Evolutionary conservation across 2,113 vertebrate genomes (phyloP).

Genomic region (Zosterops pallidus): DNA sequence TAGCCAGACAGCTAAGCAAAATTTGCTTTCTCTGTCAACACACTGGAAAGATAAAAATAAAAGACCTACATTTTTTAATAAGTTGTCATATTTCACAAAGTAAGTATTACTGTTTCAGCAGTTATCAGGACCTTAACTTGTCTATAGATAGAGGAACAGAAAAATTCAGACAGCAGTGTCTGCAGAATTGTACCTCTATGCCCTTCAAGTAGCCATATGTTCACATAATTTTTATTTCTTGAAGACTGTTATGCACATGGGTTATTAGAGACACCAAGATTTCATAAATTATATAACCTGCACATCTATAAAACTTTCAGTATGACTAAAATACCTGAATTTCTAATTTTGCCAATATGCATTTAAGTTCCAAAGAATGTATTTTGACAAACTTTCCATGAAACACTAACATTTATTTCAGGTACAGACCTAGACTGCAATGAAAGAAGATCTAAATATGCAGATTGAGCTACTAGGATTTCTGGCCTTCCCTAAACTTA

Average conservation of each 20-base stretch:
- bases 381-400: not conserved
- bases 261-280: not conserved
- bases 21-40: not conserved
- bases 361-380: not conserved
- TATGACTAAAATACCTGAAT: not conserved
- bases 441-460: not conserved
- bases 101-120: not conserved
- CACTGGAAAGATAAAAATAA: not conserved
- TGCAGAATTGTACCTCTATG: not conserved
- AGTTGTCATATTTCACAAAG: not conserved
- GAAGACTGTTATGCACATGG: not conserved
- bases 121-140: not conserved
- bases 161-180: not conserved
- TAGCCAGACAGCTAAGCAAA: not conserved
- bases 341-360: not conserved
- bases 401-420: not conserved
- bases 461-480: not conserved
- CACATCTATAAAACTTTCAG: not conserved
- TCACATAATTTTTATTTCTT: not conserved
- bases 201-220: not conserved
- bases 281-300: not conserved
- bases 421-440: not conserved
- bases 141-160: not conserved
- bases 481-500: constrained; percentile 17
- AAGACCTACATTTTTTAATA: not conserved